phyloP scores from a whole-genome alignment of 2,888 invertebrate species.

The Eucriotettix oculatus region DNA sequence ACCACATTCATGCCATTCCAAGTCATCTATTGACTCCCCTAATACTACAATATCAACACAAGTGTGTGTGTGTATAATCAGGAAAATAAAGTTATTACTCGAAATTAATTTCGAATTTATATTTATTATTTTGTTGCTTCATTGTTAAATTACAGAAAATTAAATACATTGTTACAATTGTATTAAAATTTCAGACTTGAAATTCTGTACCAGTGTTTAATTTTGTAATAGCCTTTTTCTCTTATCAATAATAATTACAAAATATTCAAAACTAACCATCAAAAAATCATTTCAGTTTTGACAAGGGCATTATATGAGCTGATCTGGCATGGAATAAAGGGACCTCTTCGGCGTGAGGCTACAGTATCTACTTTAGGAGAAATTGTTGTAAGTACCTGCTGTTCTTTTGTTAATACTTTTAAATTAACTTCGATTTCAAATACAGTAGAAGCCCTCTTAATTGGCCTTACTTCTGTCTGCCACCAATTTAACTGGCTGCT shows the following conservation, averaged over 20 bases:
- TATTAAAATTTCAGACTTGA: background rate
- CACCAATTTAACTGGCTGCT: too few species aligned
- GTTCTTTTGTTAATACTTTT: background rate
- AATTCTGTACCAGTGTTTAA: background rate
- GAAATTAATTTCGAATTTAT: too few species aligned
- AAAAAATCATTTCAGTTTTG: conserved; percentile 44
- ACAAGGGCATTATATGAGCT: conserved; percentile 64
- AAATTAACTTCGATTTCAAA: background rate
- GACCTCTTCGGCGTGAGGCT: conserved; percentile 60
- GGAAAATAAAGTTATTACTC: too few species aligned
- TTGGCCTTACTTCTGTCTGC: background rate
- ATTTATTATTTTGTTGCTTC: too few species aligned
- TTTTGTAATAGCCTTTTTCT: too few species aligned
- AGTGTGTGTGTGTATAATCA: too few species aligned
- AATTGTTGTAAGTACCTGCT: conserved; percentile 44
- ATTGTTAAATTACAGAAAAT: too few species aligned
- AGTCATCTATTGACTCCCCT: too few species aligned
- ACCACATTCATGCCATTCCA: too few species aligned
- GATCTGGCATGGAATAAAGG: conserved; percentile 59
- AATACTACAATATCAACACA: too few species aligned
- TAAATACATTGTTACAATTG: background rate
- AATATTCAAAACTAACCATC: conserved; percentile 19
- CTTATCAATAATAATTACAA: background rate
- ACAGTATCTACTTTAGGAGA: conserved; percentile 57
- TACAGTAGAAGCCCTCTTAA: background rate